phyloP scores from a whole-genome alignment of 2,113 vertebrate genomes.

The Glaucomys volans region DNA sequence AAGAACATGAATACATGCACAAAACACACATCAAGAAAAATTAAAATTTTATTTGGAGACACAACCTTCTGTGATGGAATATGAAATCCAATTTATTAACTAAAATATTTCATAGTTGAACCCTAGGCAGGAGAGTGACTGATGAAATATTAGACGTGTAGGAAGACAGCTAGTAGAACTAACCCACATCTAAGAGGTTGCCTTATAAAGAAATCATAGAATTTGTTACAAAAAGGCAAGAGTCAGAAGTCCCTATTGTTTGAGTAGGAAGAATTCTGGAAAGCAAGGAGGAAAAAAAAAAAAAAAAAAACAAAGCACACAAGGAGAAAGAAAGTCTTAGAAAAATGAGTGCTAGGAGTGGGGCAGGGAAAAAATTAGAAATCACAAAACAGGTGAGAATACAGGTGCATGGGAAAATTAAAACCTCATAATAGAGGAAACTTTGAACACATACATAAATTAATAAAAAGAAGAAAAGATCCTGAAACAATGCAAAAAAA shows the following conservation, averaged over 20 bases:
- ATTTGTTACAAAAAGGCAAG: neutral
- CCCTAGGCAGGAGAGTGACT: neutral
- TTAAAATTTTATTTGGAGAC: neutral
- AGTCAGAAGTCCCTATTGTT: neutral
- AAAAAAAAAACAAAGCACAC: too few relatives aligned
- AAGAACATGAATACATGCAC: neutral
- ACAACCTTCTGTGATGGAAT: neutral
- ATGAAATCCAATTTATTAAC: neutral
- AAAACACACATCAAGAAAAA: neutral
- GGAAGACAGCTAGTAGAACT: neutral
- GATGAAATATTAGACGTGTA: neutral
- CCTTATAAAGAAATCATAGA: neutral
- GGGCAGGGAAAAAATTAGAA: neutral
- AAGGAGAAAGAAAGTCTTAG: neutral
- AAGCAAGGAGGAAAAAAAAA: neutral
- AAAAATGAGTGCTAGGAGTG: neutral
- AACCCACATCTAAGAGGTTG: neutral
- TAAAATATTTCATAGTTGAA: neutral
- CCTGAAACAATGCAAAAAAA: neutral
- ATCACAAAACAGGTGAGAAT: neutral
- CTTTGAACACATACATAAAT: neutral
- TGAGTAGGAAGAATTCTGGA: neutral
- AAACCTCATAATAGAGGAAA: neutral
- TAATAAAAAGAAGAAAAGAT: neutral
- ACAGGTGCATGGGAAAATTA: neutral